Evolutionary conservation across 2,888 invertebrate genomes (phyloP).

Genomic region (Aleiodes testaceus): DNA sequence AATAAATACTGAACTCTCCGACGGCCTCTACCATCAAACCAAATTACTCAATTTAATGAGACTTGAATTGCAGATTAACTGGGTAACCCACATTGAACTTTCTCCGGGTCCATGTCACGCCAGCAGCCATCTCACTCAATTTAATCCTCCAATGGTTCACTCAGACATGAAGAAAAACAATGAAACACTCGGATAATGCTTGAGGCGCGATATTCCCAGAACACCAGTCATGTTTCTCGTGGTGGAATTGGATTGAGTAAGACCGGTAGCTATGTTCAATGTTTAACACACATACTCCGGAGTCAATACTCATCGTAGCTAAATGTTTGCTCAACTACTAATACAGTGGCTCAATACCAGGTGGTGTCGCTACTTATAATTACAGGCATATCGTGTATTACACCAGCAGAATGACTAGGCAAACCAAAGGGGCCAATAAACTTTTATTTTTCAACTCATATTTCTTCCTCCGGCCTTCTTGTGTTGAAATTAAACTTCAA

Average conservation of each 20-base stretch:
- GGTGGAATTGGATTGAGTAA: conserved; percentile 23
- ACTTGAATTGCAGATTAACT: conserved; percentile 28
- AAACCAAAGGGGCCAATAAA: conserved; percentile 6
- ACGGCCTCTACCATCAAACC: too few species aligned
- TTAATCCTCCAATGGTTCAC: not conserved
- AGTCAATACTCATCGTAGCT: conserved; percentile 31
- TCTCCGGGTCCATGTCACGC: conserved; percentile 23
- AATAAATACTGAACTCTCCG: not conserved
- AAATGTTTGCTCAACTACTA: conserved; percentile 67
- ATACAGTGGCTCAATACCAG: conserved; percentile 63
- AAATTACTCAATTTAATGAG: not conserved
- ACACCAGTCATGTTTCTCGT: not conserved
- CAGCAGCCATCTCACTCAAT: conserved; percentile 5
- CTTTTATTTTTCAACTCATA: not conserved
- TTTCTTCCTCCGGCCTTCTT: not conserved
- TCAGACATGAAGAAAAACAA: not conserved
- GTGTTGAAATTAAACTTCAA: conserved; percentile 1
- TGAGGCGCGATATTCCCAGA: too few species aligned
- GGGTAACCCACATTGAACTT: conserved; percentile 33
- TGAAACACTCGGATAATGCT: not conserved
- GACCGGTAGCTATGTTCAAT: conserved; percentile 39
- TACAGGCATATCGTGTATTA: conserved; percentile 52
- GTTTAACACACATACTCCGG: conserved; percentile 36
- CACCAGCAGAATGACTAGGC: conserved; percentile 25
- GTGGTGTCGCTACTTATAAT: conserved; percentile 67